Evolutionary conservation across 2,113 vertebrate genomes (phyloP).

Genomic region (Xyrauchen texanus): DNA sequence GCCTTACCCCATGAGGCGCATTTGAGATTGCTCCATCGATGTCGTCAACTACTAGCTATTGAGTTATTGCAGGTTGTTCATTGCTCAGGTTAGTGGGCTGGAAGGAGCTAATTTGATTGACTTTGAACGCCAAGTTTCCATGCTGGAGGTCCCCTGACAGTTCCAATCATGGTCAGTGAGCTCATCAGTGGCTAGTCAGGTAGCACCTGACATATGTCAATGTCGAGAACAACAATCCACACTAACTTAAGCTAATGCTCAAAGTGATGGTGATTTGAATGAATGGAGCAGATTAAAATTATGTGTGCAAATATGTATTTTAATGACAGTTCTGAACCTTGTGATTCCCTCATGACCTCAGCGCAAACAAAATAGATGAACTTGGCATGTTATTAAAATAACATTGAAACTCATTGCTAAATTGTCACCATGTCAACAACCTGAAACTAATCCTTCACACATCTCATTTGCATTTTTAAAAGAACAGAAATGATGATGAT

Average conservation of each 20-base stretch:
- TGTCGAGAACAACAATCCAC: conserved; percentile 56
- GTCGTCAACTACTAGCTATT: conserved; percentile 55
- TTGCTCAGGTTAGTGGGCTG: conserved; percentile 69
- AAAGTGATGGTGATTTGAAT: conserved; percentile 47
- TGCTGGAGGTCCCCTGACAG: conserved; percentile 70
- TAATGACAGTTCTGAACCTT: conserved; percentile 48
- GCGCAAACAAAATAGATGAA: background rate
- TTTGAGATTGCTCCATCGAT: conserved; percentile 62
- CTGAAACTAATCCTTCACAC: background rate
- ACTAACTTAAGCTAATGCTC: conserved; percentile 43
- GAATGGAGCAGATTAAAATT: conserved; percentile 42
- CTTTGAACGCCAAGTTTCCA: conserved; percentile 65
- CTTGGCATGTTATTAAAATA: background rate
- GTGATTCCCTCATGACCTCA: conserved; percentile 43
- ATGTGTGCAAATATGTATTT: conserved; percentile 9
- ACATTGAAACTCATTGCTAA: background rate
- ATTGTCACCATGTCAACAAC: background rate
- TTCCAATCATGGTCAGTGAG: conserved; percentile 76
- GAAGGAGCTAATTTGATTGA: conserved; percentile 80
- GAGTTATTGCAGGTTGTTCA: conserved; percentile 47
- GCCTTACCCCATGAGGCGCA: conserved; percentile 60
- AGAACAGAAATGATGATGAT: background rate
- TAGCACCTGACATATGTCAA: conserved; percentile 76
- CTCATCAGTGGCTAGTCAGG: conserved; percentile 74
- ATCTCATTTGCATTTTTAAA: background rate